Evolutionary conservation across 2,113 vertebrate species (phyloP).

Genomic region (Willisornis vidua): DNA sequence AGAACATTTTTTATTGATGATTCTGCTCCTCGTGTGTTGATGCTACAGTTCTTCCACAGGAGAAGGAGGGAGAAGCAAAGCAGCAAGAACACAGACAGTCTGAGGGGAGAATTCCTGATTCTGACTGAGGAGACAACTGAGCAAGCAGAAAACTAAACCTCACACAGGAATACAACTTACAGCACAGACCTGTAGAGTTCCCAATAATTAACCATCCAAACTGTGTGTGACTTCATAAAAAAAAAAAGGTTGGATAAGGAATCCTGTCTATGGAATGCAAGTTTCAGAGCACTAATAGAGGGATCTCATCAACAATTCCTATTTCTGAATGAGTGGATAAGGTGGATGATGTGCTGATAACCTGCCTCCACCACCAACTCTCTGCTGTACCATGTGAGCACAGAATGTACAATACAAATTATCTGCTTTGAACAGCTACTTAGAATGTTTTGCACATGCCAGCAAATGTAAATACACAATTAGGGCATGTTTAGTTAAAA

Average conservation of each 20-base stretch:
- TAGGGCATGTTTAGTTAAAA: constrained; percentile 31
- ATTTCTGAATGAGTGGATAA: not conserved
- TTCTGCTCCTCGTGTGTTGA: not conserved
- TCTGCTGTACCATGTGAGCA: not conserved
- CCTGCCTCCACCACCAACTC: not conserved
- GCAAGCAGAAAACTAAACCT: not conserved
- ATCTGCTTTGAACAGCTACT: constrained; percentile 35
- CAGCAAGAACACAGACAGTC: not conserved
- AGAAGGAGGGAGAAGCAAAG: not conserved
- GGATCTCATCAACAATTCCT: not conserved
- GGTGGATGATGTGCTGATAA: not conserved
- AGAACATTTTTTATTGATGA: not conserved
- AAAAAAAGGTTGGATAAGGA: not conserved
- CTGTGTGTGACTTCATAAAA: not conserved
- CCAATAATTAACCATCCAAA: not conserved
- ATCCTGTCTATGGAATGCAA: not conserved
- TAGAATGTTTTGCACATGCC: constrained; percentile 23
- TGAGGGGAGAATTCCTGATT: not conserved
- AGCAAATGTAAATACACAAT: constrained; percentile 52
- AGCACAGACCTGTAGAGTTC: not conserved
- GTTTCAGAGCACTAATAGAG: not conserved
- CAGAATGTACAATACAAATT: constrained; percentile 51
- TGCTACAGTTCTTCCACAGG: not conserved
- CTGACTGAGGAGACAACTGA: not conserved
- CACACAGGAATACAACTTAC: not conserved